Evolutionary conservation across 2,888 invertebrate genomes (phyloP), one percentile per base, ranked within the genome.

Genomic region (Pammene aurita): DNA sequence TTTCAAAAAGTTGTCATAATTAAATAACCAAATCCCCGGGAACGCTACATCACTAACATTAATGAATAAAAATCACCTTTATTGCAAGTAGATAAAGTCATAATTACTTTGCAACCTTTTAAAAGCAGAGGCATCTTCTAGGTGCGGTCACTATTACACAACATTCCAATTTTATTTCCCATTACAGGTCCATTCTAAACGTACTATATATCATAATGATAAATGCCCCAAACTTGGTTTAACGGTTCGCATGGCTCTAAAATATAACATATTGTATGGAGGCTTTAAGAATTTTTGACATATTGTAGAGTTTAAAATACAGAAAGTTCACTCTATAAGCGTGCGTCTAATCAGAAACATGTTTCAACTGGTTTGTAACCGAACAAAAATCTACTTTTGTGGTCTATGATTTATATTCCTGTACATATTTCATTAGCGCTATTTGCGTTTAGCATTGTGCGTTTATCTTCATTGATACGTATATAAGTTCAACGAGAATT

Each of bases 131-230:
- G 6, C 44, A 35, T 16, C 35, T 7, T 16, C 5, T 18, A 41
- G 62, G 62, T 52, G 62, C 50, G 62, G 62, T 38, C n/a, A 18
- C 13, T 18, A 61, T 48, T 61, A 16, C 41, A 52, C 50, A 61
- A 61, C 50, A 62, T 62, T 52, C 50, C 61, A 61, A 50, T 61
- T 52, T 52, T 62, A 52, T 62, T 62, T 62, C 26, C 38, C n/a
- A 62, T 62, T 52, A 41, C 50, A 14, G 38, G 38, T 13, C 14
- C 6, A 46, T 14, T 48, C 35, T 65, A 35, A 41, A 38, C 48
- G 48, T 57, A 13, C 48, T 26, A 50, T 66, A 58, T 50, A 66
- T 66, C 66, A 66, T 58, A 34, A 50, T 66, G 66, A 66, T 66
- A 41, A 42, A 66, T 66, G 66, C 50, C 34, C 66, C 48, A 41